Evolutionary conservation across 2,113 vertebrate genomes (phyloP).

Genomic region (Eretmochelys imbricata): DNA sequence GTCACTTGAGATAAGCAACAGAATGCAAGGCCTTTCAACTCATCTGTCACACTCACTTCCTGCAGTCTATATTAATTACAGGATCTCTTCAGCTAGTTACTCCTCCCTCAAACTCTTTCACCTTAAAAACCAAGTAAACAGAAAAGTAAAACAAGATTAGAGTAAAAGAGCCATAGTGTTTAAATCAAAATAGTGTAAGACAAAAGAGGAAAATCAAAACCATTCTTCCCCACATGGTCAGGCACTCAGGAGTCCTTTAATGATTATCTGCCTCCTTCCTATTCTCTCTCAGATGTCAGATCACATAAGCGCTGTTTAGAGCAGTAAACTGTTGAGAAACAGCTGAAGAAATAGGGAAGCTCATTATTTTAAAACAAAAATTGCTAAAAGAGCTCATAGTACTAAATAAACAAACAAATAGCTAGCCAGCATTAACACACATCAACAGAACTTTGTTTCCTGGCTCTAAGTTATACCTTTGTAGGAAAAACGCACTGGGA

Average conservation of each 20-base stretch:
- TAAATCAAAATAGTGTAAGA: neutral
- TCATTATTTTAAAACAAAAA: neutral
- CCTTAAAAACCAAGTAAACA: conserved; percentile 16
- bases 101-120: conserved; percentile 16
- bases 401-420: neutral
- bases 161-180: neutral
- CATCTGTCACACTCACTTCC: conserved; percentile 54
- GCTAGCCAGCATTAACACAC: neutral
- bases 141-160: neutral
- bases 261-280: neutral
- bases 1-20: conserved; percentile 63
- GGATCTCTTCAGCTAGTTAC: conserved; percentile 41
- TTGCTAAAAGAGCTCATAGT: neutral
- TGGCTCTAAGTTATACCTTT: neutral
- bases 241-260: neutral
- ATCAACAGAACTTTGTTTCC: neutral
- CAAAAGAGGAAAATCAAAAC: neutral
- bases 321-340: conserved; percentile 55
- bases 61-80: conserved; percentile 66
- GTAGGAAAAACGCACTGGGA: neutral
- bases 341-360: conserved; percentile 62
- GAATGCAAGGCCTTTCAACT: conserved; percentile 48
- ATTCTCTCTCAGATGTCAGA: conserved; percentile 2
- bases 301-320: conserved; percentile 44
- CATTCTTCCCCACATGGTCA: neutral